These are phyloP conservation scores for Polyommatus iphigenia DNA, from an alignment of 2,888 invertebrate genomes.

Conservation along the genomic window DNA sequence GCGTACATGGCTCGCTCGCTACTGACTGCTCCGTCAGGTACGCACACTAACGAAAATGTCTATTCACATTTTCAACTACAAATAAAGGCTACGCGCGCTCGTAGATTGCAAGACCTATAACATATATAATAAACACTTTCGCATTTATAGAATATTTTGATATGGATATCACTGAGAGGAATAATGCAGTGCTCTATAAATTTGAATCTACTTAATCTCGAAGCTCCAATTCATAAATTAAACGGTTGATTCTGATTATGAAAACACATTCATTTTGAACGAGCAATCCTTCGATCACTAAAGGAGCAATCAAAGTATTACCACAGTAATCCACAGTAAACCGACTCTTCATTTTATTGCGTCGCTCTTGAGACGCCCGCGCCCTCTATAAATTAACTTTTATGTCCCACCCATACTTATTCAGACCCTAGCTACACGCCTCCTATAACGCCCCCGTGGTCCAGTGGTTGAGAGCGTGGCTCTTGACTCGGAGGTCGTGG, in stretches of 20 bases:
- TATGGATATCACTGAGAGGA: too few species aligned
- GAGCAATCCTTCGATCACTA: too few species aligned
- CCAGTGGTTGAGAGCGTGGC: background rate
- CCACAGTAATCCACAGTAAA: background rate
- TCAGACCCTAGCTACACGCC: background rate
- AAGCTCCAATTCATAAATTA: background rate
- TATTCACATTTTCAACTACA: too few species aligned
- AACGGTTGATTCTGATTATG: background rate
- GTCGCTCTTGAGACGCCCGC: background rate
- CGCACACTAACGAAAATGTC: too few species aligned
- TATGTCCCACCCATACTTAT: background rate
- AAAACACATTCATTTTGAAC: background rate
- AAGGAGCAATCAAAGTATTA: conserved; percentile 4
- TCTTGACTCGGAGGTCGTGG: background rate
- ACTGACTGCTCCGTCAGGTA: too few species aligned
- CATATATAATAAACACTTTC: too few species aligned
- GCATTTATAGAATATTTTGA: too few species aligned
- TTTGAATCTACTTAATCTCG: too few species aligned
- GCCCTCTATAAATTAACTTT: conserved; percentile 21
- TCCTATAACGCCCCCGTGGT: background rate
- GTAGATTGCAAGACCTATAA: too few species aligned
- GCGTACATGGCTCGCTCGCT: too few species aligned
- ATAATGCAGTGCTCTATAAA: too few species aligned
- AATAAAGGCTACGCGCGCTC: too few species aligned
- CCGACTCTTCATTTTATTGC: background rate